Base-by-base conservation (phyloP, 92 coral and sea anemone genomes). In the Parazoanthus swiftii region DNA sequence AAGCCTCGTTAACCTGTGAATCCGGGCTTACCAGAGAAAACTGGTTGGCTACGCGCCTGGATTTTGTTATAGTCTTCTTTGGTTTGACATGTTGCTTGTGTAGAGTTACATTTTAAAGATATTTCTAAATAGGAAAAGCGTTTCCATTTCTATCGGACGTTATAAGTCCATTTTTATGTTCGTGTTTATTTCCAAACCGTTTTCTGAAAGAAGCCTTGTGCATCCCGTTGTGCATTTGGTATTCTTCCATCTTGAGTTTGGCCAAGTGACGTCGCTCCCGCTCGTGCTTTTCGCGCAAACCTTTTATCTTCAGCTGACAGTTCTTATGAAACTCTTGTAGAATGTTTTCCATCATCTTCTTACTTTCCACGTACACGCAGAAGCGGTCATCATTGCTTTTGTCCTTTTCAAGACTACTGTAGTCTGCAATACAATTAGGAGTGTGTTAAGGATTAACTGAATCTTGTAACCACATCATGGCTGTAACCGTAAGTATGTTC, bases 271-370 rank as follows among this genome's bases (percentile, higher is more conserved):
- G 88, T 1, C 94, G 65, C 43, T 95, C 98, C 1, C 92, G 85
- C 67, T 63, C 80, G 88, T 95, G 98, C 82, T 93, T 95, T 18
- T 85, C 89, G 76, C 90, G 90, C 23, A 95, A 94, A 74, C 86
- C 82, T 35, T 46, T 80, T 33, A 91, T 50, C 46, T 85, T 90
- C 5, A 42, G 58, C 25, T 85, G 67, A 76, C 98, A 94, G 87
- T 90, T 94, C 37, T 80, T 88, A 79, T 93, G 90, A 80, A 92
- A 94, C 33, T 91, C 95, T 39, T 81, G 76, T 3, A 94, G 89
- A 38, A 94, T 91, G 54, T 37, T 81, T 35, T 85, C 81, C 94
- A 94, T 93, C 10, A 88, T 79, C 58, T 93, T 89, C 81, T 90
- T 89, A 67, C 88, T 86, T 63, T 89, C 89, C 6, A 63, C 72